These are phyloP conservation scores for Melanostoma scalare DNA, from an alignment of 2,888 invertebrate species.

Conservation along the genomic window DNA sequence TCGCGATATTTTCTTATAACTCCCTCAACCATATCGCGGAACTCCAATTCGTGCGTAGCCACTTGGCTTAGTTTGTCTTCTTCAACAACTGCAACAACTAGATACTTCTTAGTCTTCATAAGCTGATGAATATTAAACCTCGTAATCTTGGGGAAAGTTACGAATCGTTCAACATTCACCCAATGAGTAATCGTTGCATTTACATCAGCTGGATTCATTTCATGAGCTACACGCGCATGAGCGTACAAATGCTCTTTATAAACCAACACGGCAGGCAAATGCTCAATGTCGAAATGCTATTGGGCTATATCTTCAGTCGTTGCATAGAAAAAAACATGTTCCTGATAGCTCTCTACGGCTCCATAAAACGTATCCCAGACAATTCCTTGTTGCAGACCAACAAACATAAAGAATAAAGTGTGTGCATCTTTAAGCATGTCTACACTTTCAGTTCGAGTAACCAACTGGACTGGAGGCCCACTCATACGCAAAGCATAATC, in stretches of 20 bases:
- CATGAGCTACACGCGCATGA: constrained; percentile 83
- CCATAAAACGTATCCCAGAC: constrained; percentile 89
- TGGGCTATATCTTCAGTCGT: constrained; percentile 87
- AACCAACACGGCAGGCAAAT: constrained; percentile 90
- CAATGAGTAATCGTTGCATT: constrained; percentile 91
- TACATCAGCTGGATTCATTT: constrained; percentile 83
- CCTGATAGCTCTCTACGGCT: constrained; percentile 89
- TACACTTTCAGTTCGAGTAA: constrained; percentile 90
- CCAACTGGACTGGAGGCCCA: constrained; percentile 92
- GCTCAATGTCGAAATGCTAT: constrained; percentile 86
- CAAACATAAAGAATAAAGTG: constrained; percentile 93
- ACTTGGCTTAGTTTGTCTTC: constrained; percentile 93
- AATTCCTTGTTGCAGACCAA: constrained; percentile 89
- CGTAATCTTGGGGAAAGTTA: constrained; percentile 93
- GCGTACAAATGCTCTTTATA: constrained; percentile 93
- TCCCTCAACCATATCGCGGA: constrained; percentile 92
- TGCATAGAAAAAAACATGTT: constrained; percentile 93
- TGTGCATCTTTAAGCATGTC: constrained; percentile 89
- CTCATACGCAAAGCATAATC: constrained; percentile 94
- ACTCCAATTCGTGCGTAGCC: constrained; percentile 90
- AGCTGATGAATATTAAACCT: constrained; percentile 92
- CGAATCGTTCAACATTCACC: constrained; percentile 95
- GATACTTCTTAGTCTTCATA: constrained; percentile 91
- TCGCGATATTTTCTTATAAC: constrained; percentile 89
- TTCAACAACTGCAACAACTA: constrained; percentile 93